phyloP scores from a whole-genome alignment of 1,140 invertebrate genomes.

The Phymastichus coffea region DNA sequence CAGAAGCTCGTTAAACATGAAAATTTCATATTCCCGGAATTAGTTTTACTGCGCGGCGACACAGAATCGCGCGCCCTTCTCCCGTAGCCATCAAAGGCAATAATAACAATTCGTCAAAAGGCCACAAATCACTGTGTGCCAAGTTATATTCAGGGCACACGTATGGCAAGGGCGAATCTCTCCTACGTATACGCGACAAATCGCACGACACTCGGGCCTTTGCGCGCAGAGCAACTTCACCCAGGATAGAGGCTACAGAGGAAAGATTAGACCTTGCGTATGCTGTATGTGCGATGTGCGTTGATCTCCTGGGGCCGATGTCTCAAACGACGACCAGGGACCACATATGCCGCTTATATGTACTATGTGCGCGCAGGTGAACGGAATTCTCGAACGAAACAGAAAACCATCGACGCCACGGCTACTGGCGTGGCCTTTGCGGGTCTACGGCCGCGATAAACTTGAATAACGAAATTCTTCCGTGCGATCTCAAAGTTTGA shows the following conservation, averaged over 20 bases:
- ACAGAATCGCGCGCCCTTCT: no score
- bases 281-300: not conserved
- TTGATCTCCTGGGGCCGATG: slow-evolving; percentile 51
- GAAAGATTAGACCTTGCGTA: no score
- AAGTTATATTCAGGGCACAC: not conserved
- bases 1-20: slow-evolving; percentile 23
- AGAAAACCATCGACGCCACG: slow-evolving; percentile 35
- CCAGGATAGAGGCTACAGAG: no score
- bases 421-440: no score
- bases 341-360: slow-evolving; percentile 7
- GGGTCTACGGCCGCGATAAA: not conserved
- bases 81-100: slow-evolving; percentile 7
- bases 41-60: slow-evolving; percentile 4
- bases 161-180: slow-evolving; percentile 5
- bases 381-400: not conserved
- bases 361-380: slow-evolving; percentile 20
- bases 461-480: no score
- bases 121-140: slow-evolving; percentile 19
- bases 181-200: slow-evolving; percentile 39
- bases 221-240: no score
- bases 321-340: slow-evolving; percentile 55
- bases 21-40: slow-evolving; percentile 21
- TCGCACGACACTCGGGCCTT: slow-evolving; percentile 33
- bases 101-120: slow-evolving; percentile 23
- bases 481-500: no score